These are phyloP conservation scores for Kryptolebias marmoratus DNA, from an alignment of 2,113 vertebrate genomes.

Conservation along the genomic window DNA sequence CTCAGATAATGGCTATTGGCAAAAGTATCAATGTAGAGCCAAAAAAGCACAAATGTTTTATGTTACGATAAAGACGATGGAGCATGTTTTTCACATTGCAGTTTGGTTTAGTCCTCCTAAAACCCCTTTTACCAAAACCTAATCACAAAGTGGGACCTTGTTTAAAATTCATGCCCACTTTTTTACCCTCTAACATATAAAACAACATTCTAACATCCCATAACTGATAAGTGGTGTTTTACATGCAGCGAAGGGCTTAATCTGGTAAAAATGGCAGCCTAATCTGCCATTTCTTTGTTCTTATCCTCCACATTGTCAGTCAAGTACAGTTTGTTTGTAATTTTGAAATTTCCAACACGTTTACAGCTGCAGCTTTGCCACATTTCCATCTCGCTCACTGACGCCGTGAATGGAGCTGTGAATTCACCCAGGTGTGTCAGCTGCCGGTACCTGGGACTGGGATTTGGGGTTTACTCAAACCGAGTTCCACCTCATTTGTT, in stretches of 20 bases:
- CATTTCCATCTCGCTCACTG: conserved; percentile 20
- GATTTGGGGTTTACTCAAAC: not conserved
- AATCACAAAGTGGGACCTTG: conserved; percentile 14
- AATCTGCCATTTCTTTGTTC: conserved; percentile 17
- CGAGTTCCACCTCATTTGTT: not conserved
- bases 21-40: conserved; percentile 25
- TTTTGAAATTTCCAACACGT: not conserved
- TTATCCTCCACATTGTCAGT: conserved; percentile 18
- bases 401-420: not conserved
- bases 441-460: not conserved
- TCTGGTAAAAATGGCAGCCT: conserved; percentile 6
- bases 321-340: conserved; percentile 18
- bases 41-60: conserved; percentile 18
- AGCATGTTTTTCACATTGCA: conserved; percentile 16
- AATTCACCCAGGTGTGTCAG: not conserved
- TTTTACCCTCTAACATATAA: not conserved
- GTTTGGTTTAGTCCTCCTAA: conserved; percentile 13
- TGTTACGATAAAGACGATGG: conserved; percentile 10
- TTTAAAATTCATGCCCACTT: conserved; percentile 6
- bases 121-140: conserved; percentile 10
- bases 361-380: conserved; percentile 16
- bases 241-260: conserved; percentile 7
- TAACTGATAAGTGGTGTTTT: conserved; percentile 21
- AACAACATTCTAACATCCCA: conserved; percentile 1
- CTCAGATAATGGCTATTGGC: conserved; percentile 25